Conservation (phyloP, 2,797 vertebrate genomes). For the Brachyalestes nurse region DNA sequence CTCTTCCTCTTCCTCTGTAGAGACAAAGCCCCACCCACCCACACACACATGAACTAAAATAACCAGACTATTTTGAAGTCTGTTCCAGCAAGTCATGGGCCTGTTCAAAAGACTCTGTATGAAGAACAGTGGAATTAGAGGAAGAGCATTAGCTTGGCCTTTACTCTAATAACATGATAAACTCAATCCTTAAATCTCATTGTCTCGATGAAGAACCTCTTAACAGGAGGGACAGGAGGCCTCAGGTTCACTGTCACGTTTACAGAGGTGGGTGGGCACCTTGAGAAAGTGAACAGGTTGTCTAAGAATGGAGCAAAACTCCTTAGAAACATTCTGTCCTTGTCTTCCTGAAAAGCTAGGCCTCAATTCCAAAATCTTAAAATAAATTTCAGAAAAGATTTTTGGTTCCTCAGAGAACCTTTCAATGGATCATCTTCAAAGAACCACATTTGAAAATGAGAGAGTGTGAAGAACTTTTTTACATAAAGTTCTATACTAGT, state of each 20-base stretch:
- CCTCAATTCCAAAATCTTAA: not conserved
- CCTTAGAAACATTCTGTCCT: not conserved
- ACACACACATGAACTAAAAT: conserved; percentile 43
- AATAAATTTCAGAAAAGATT: too few relatives aligned
- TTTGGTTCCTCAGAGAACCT: too few relatives aligned
- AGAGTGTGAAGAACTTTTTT: too few relatives aligned
- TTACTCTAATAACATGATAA: conserved; percentile 55
- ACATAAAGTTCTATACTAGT: too few relatives aligned
- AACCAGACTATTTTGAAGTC: conserved; percentile 41
- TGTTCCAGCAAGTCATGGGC: conserved; percentile 45
- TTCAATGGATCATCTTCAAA: too few relatives aligned
- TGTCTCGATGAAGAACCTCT: conserved; percentile 33
- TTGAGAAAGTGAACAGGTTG: not conserved
- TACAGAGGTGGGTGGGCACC: not conserved
- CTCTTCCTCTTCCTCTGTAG: conserved; percentile 16
- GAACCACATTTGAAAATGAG: too few relatives aligned
- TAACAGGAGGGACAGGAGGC: conserved; percentile 5
- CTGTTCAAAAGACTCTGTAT: conserved; percentile 41
- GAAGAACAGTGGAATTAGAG: conserved; percentile 51
- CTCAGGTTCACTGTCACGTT: conserved; percentile 16
- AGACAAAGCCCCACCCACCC: conserved; percentile 24
- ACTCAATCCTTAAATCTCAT: conserved; percentile 62
- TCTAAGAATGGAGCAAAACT: not conserved
- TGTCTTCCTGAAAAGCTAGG: not conserved
- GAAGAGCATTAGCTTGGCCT: conserved; percentile 50